A percentile compares a stretch with the other conserved stretches of the same genome.
Evolutionary conservation across 1,140 invertebrate species (phyloP).

Genomic region (Penaeus indicus): DNA sequence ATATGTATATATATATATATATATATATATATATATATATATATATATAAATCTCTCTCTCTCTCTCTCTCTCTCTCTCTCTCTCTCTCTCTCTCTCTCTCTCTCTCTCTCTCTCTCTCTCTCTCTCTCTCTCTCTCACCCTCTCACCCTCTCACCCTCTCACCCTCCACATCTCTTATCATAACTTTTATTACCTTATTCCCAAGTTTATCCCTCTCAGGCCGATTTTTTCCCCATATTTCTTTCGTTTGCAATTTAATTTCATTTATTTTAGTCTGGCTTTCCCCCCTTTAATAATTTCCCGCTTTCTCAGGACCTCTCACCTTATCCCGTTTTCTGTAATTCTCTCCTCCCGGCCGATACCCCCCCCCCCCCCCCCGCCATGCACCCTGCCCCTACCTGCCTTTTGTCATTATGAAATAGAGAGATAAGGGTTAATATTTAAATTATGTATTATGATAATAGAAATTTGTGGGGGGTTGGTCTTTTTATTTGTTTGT

Average conservation of each 20-base stretch:
- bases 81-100: not conserved
- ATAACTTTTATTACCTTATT: no score
- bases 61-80: no score
- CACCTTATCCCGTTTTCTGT: no score
- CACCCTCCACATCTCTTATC: not conserved
- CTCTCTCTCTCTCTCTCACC: not conserved
- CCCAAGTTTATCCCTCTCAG: no score
- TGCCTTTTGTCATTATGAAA: not conserved
- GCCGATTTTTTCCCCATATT: no score
- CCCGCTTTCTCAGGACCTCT: no score
- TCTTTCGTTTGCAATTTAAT: no score
- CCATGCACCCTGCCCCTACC: not conserved
- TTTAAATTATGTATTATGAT: no score
- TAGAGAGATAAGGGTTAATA: not conserved
- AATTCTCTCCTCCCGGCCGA: not conserved
- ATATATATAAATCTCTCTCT: not conserved
- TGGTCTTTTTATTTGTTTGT: no score
- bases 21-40: not conserved
- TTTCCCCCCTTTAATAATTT: no score
- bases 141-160: not conserved
- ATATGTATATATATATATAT: slow-evolving; percentile 3
- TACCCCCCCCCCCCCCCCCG: not conserved
- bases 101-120: slow-evolving; percentile 15
- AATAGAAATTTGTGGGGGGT: no score
- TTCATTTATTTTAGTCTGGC: no score